These are phyloP conservation scores for Trissonchulus latispiculum DNA, from an alignment of 2,888 invertebrate genomes.

Conservation along the genomic window DNA sequence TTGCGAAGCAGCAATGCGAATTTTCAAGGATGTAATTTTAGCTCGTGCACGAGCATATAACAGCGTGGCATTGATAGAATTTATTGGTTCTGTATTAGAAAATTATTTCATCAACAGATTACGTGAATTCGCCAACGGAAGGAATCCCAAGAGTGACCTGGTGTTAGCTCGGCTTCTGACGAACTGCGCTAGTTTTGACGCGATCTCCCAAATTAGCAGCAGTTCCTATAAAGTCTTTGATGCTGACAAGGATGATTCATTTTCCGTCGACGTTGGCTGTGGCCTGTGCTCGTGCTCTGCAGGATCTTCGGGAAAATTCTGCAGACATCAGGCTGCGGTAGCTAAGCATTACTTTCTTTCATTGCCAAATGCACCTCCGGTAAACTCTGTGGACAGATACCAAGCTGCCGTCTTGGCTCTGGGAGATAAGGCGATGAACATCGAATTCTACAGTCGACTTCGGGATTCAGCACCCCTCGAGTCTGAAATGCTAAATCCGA, in stretches of 20 bases:
- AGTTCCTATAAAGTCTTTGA: background rate
- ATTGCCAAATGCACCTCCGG: background rate
- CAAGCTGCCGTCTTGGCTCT: background rate
- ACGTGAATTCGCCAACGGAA: background rate
- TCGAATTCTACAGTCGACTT: background rate
- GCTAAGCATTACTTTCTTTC: background rate
- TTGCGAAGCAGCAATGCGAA: background rate
- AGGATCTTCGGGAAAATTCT: background rate
- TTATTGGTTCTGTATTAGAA: background rate
- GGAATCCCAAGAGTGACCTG: background rate
- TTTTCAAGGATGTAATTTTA: conserved; percentile 1
- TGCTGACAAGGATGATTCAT: background rate
- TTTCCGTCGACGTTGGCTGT: background rate
- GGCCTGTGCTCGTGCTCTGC: background rate
- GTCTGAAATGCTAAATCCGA: too few relatives aligned
- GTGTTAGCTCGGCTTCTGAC: background rate
- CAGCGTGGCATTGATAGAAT: background rate
- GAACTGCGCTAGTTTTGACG: background rate
- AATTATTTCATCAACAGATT: background rate
- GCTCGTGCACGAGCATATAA: background rate
- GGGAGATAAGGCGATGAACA: background rate
- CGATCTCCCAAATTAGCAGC: background rate
- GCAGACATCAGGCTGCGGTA: conserved; percentile 2
- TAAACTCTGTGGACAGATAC: background rate
- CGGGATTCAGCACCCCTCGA: too few relatives aligned